Conservation (phyloP, 2,888 invertebrate genomes). For the Trachelus stipa region DNA sequence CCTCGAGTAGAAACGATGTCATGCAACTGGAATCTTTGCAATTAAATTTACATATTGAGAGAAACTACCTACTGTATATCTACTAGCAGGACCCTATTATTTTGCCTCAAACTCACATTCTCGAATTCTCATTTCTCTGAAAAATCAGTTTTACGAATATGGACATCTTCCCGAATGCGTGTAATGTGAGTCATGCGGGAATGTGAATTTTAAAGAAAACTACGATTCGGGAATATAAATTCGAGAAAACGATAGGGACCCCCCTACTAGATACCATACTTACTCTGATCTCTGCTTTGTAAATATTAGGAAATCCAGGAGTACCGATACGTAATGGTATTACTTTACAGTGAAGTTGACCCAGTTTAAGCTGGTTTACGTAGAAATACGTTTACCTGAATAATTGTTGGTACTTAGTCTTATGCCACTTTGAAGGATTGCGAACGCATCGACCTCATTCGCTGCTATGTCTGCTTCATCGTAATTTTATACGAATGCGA, state of each 20-base stretch:
- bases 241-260: too few species aligned
- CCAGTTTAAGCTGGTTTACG: neutral
- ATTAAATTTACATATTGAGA: neutral
- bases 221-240: too few species aligned
- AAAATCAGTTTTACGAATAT: too few species aligned
- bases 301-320: neutral
- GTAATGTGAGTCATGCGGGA: too few species aligned
- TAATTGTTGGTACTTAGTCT: neutral
- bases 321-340: neutral
- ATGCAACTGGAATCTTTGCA: constrained; percentile 13
- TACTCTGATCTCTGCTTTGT: neutral
- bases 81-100: neutral
- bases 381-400: neutral
- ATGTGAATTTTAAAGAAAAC: too few species aligned
- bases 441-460: neutral
- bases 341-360: neutral
- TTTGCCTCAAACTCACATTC: neutral
- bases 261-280: neutral
- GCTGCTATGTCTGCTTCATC: neutral
- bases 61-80: neutral
- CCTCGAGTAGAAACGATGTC: constrained; percentile 15
- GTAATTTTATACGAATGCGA: constrained; percentile 38
- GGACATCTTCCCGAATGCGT: too few species aligned
- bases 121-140: too few species aligned
- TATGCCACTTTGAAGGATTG: neutral